phyloP scores from a whole-genome alignment of 2,797 vertebrate species.

The Phoxinus dragarum region DNA sequence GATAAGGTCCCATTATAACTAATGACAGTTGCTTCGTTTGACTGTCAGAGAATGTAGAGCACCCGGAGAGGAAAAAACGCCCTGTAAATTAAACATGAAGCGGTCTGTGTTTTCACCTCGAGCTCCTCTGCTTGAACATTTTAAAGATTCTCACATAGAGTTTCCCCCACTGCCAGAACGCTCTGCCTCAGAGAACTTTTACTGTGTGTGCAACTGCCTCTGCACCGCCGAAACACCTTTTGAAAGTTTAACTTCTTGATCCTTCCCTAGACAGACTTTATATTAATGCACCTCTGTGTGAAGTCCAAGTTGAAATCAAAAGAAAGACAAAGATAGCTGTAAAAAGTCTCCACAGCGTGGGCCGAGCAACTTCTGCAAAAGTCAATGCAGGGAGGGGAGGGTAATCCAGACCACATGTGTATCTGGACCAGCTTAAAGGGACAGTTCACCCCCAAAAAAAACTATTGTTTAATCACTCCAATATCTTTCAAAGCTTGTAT shows the following conservation, averaged over 20 bases:
- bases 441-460: neutral
- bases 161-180: slow-evolving; percentile 26
- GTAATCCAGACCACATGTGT: slow-evolving; percentile 62
- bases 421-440: slow-evolving; percentile 41
- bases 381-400: slow-evolving; percentile 29
- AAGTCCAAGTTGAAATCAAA: slow-evolving; percentile 62
- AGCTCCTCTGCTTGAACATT: slow-evolving; percentile 49
- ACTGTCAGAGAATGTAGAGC: slow-evolving; percentile 40
- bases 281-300: slow-evolving; percentile 51
- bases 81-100: slow-evolving; percentile 72
- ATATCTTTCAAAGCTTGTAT: neutral
- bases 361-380: slow-evolving; percentile 47
- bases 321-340: slow-evolving; percentile 56
- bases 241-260: slow-evolving; percentile 56
- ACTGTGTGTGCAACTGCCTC: slow-evolving; percentile 32
- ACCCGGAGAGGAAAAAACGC: slow-evolving; percentile 42
- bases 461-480: neutral
- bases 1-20: slow-evolving; percentile 32
- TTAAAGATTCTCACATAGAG: slow-evolving; percentile 40
- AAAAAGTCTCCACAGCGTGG: slow-evolving; percentile 41
- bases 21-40: slow-evolving; percentile 34
- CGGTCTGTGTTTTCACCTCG: slow-evolving; percentile 59
- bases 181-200: slow-evolving; percentile 53
- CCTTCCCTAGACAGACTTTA: slow-evolving; percentile 51
- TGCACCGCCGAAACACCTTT: slow-evolving; percentile 42